phyloP scores from a whole-genome alignment of 2,797 vertebrate species.

The Pitangus sulphuratus region DNA sequence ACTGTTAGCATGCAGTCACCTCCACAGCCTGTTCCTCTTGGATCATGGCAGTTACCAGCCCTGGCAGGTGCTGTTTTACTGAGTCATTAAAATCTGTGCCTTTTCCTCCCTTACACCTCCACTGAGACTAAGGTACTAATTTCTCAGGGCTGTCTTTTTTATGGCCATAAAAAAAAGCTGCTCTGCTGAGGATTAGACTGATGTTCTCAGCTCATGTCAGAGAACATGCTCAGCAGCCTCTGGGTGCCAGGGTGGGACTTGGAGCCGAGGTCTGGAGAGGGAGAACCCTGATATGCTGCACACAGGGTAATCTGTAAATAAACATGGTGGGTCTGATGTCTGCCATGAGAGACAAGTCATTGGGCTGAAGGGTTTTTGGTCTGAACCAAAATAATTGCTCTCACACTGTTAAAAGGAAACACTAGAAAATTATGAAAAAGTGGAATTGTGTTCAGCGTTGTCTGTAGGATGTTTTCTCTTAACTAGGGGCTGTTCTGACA shows the following conservation, averaged over 20 bases:
- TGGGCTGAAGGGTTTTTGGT: background rate
- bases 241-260: background rate
- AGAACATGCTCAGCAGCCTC: background rate
- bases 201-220: background rate
- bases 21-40: background rate
- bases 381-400: background rate
- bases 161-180: background rate
- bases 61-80: background rate
- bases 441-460: background rate
- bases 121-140: background rate
- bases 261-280: background rate
- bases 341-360: background rate
- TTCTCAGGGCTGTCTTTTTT: background rate
- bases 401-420: background rate
- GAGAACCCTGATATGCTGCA: background rate
- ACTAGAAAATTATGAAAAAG: background rate
- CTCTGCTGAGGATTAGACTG: background rate
- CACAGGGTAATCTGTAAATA: background rate
- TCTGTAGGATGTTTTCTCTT: background rate
- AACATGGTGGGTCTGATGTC: background rate
- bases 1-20: background rate
- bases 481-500: background rate
- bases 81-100: background rate
- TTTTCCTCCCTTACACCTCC: background rate
- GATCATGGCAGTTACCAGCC: background rate